A percentile compares a stretch with the other conserved stretches of the same genome.
These are phyloP conservation scores for Serrognathus titanus DNA, from an alignment of 2,888 invertebrate genomes.

Conservation along the genomic window DNA sequence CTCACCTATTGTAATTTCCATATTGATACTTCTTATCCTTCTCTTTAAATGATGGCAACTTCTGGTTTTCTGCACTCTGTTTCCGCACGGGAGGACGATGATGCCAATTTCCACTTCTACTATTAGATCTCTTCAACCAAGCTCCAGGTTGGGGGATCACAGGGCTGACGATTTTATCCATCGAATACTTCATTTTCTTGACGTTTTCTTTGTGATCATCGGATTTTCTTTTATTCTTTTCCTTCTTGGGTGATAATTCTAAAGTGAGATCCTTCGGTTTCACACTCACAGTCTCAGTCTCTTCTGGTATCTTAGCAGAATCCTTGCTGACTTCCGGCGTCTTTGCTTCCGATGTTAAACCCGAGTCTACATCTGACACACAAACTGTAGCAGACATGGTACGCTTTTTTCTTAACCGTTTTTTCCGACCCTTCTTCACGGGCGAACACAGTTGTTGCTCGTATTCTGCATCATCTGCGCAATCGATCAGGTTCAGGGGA, in stretches of 20 bases:
- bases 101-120: slow-evolving; percentile 31
- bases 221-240: slow-evolving; percentile 58
- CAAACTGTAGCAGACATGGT: slow-evolving; percentile 46
- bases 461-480: slow-evolving; percentile 76
- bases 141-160: slow-evolving; percentile 87
- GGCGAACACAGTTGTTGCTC: slow-evolving; percentile 75
- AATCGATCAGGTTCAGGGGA: slow-evolving; percentile 82
- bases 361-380: slow-evolving; percentile 21
- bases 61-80: slow-evolving; percentile 49
- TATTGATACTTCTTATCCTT: slow-evolving; percentile 82
- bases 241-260: slow-evolving; percentile 47
- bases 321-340: slow-evolving; percentile 44
- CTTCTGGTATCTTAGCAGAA: slow-evolving; percentile 46
- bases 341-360: slow-evolving; percentile 45
- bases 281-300: slow-evolving; percentile 33
- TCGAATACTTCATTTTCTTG: slow-evolving; percentile 63
- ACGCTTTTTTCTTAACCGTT: slow-evolving; percentile 62
- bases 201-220: slow-evolving; percentile 56
- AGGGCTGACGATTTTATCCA: slow-evolving; percentile 89
- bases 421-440: slow-evolving; percentile 59
- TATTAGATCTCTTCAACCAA: slow-evolving; percentile 62
- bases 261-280: slow-evolving; percentile 30
- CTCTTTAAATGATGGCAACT: slow-evolving; percentile 65
- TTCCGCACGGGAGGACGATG: slow-evolving; percentile 45
- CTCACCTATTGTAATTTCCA: slow-evolving; percentile 89